These are phyloP conservation scores for Apis cerana DNA, from an alignment of 1,140 invertebrate species.

Conservation along the genomic window DNA sequence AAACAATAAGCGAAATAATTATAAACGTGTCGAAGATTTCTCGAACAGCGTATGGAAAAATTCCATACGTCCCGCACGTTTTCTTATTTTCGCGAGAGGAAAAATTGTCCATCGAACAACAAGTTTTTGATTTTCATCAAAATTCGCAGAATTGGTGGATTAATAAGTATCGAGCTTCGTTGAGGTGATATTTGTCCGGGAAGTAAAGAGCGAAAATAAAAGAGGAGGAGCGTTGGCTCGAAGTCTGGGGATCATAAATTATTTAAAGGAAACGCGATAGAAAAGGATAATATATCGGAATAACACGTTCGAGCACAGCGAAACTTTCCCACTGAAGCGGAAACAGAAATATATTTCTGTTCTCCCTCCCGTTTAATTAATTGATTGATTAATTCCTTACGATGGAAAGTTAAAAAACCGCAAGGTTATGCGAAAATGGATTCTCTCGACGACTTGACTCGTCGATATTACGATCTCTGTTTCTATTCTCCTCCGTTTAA, in stretches of 20 bases:
- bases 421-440: constrained; percentile 56
- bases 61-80: too few relatives aligned
- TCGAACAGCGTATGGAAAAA: too few relatives aligned
- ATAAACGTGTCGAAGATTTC: too few relatives aligned
- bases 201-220: neutral
- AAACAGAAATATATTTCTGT: constrained; percentile 40
- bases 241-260: constrained; percentile 23
- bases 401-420: constrained; percentile 51
- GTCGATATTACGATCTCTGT: neutral
- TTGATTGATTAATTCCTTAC: constrained; percentile 58
- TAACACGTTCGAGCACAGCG: neutral
- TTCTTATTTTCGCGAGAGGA: too few relatives aligned
- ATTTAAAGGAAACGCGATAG: constrained; percentile 14
- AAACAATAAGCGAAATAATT: too few relatives aligned
- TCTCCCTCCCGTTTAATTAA: constrained; percentile 63
- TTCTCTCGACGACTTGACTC: constrained; percentile 53
- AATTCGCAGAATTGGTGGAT: too few relatives aligned
- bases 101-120: too few relatives aligned
- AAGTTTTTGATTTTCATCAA: too few relatives aligned
- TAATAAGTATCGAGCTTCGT: too few relatives aligned
- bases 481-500: too few relatives aligned
- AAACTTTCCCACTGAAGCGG: constrained; percentile 40
- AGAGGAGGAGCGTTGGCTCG: too few relatives aligned
- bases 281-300: constrained; percentile 26
- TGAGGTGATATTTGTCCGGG: too few relatives aligned